Evolutionary conservation across 1,140 invertebrate species (phyloP).

Genomic region (Anagrus nilaparvatae): DNA sequence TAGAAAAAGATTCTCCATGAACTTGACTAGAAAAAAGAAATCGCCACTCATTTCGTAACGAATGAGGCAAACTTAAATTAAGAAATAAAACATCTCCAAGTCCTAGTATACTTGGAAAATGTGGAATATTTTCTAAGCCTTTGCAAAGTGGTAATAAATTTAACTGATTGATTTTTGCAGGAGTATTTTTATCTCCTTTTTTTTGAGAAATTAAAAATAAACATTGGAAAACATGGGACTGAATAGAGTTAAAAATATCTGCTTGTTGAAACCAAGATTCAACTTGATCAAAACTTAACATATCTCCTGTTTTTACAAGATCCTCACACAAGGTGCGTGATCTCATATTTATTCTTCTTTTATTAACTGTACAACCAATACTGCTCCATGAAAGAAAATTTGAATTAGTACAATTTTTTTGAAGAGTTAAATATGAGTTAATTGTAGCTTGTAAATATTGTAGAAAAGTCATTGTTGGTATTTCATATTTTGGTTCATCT

Average conservation of each 20-base stretch:
- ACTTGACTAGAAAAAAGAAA: slow-evolving; percentile 74
- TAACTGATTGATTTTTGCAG: slow-evolving; percentile 36
- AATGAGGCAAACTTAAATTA: slow-evolving; percentile 61
- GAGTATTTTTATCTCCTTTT: slow-evolving; percentile 37
- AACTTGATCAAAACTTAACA: slow-evolving; percentile 27
- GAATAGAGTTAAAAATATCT: slow-evolving; percentile 32
- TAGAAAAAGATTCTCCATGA: slow-evolving; percentile 77
- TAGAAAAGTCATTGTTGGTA: slow-evolving; percentile 31
- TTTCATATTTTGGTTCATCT: slow-evolving; percentile 33
- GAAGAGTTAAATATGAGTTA: slow-evolving; percentile 37
- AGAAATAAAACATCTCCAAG: slow-evolving; percentile 67
- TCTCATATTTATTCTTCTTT: slow-evolving; percentile 32
- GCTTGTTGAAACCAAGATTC: slow-evolving; percentile 33
- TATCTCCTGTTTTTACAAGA: slow-evolving; percentile 28
- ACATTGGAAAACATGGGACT: slow-evolving; percentile 39
- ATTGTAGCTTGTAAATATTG: slow-evolving; percentile 38
- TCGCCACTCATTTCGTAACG: slow-evolving; percentile 65
- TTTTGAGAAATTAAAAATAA: slow-evolving; percentile 38
- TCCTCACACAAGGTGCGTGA: slow-evolving; percentile 35
- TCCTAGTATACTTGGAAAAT: slow-evolving; percentile 67
- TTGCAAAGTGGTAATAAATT: slow-evolving; percentile 44
- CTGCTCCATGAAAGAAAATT: slow-evolving; percentile 36
- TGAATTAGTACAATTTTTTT: slow-evolving; percentile 33
- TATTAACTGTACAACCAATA: slow-evolving; percentile 39
- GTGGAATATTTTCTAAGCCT: slow-evolving; percentile 57